Evolutionary conservation across 2,888 invertebrate genomes (phyloP).

Genomic region (Amiota communis): DNA sequence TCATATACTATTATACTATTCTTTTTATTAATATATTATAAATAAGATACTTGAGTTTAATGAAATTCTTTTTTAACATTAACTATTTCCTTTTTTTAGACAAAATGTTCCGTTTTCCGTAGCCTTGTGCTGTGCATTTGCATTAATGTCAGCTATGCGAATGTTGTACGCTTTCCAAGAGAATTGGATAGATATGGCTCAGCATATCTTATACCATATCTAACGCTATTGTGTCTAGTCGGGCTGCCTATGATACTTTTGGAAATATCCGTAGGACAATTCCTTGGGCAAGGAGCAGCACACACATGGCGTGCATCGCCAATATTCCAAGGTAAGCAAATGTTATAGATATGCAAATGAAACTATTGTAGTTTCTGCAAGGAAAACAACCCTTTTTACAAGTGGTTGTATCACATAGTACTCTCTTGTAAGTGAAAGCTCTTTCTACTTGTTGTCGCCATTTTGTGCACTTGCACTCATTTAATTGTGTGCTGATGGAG

Average conservation of each 20-base stretch:
- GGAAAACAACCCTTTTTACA: no score
- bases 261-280: constrained; percentile 73
- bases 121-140: constrained; percentile 73
- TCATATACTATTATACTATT: no score
- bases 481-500: constrained; percentile 15
- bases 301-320: constrained; percentile 73
- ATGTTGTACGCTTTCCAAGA: constrained; percentile 73
- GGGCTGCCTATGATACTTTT: constrained; percentile 72
- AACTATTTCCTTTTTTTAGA: constrained; percentile 58
- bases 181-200: constrained; percentile 72
- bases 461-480: constrained; percentile 17
- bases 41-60: no score
- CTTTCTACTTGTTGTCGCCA: constrained; percentile 18
- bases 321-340: constrained; percentile 72
- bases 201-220: constrained; percentile 72
- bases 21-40: no score
- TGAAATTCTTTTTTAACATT: no score
- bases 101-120: constrained; percentile 74
- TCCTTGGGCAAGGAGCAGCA: constrained; percentile 73
- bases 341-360: background rate
- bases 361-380: no score
- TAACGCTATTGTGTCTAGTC: constrained; percentile 72
- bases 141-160: constrained; percentile 72
- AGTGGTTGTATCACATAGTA: no score
- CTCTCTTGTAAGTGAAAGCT: background rate